Evolutionary conservation across 1,140 invertebrate genomes (phyloP), one percentile per base, ranked within the genome.

Genomic region (Platyscapa corneri): DNA sequence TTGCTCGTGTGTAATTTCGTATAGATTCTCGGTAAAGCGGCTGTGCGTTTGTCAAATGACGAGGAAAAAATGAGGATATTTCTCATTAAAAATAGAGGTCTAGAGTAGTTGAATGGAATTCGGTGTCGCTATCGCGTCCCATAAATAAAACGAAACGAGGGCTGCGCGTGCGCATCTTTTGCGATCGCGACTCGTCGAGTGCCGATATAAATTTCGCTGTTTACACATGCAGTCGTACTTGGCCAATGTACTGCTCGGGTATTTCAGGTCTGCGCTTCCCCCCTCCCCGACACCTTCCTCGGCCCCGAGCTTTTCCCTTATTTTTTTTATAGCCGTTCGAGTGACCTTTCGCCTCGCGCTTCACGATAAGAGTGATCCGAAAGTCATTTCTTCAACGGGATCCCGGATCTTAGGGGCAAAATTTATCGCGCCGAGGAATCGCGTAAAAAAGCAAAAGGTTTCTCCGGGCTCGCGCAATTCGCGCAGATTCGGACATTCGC

Each of bases 321-420:
- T 46, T 7, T 34, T 78, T 78, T 75, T 78, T 60, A 78, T 78
- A 49, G 76, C n/a, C 3, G 23, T 77, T 77, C 30, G 75, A 77
- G 75, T 78, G 76, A 78, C 53, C 76, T 78, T 39, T 39, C 14
- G 42, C 18, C 3, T 27, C n/a, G 49, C 1, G 53, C 12, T 78
- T 78, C 64, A 78, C 76, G 53, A 64, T 78, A 20, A 18, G 12
- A 78, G 30, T 64, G 76, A 78, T 78, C 53, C 53, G 56, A 53
- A 77, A 56, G n/a, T 46, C 42, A 32, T 77, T 77, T 49, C 74
- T 67, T 8, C 34, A 49, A 75, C 42, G 74, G 42, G 49, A 34
- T 49, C 46, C 75, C 0, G 75, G 46, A 32, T 53, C 30, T 77
- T 49, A 0, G 1, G 12, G 27, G 20, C 64, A 60, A 64, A 78